These are phyloP conservation scores for Parazoanthus swiftii DNA, from an alignment of 92 coral and sea anemone genomes.

Conservation along the genomic window DNA sequence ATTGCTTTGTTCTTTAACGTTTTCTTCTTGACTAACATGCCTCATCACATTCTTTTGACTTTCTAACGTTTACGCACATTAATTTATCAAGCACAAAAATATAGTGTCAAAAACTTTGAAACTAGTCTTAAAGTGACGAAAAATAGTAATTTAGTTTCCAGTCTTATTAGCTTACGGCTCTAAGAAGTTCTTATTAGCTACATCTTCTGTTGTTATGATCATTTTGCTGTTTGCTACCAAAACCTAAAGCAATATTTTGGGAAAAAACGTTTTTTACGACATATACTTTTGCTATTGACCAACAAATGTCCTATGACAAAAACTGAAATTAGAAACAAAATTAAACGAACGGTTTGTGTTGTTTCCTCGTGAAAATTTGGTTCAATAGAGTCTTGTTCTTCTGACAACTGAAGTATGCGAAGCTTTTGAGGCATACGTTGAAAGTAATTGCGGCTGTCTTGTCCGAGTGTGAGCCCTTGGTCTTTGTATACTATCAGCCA, in stretches of 20 bases:
- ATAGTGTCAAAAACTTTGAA: neutral
- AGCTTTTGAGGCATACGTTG: conserved; percentile 21
- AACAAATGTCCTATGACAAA: neutral
- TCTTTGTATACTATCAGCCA: neutral
- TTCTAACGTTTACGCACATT: neutral
- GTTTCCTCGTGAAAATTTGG: neutral
- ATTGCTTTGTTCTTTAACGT: neutral
- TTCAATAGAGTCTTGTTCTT: neutral
- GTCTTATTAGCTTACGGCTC: too few relatives aligned
- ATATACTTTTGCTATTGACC: neutral
- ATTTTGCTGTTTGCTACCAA: neutral
- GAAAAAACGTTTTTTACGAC: neutral
- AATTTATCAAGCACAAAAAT: too few relatives aligned
- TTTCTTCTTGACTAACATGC: too few relatives aligned
- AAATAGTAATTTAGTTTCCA: neutral
- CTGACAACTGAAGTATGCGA: conserved; percentile 20
- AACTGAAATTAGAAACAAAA: neutral
- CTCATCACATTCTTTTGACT: too few relatives aligned
- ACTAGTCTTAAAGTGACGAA: neutral
- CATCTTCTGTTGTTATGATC: neutral
- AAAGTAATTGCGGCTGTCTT: neutral
- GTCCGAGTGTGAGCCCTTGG: neutral
- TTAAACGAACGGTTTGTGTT: neutral
- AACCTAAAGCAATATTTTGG: neutral
- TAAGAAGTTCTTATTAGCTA: neutral